Percentiles rank a stretch among this genome's conserved stretches.
Conservation (phyloP, 2,113 vertebrate genomes). For the Porphyrio hochstetteri region DNA sequence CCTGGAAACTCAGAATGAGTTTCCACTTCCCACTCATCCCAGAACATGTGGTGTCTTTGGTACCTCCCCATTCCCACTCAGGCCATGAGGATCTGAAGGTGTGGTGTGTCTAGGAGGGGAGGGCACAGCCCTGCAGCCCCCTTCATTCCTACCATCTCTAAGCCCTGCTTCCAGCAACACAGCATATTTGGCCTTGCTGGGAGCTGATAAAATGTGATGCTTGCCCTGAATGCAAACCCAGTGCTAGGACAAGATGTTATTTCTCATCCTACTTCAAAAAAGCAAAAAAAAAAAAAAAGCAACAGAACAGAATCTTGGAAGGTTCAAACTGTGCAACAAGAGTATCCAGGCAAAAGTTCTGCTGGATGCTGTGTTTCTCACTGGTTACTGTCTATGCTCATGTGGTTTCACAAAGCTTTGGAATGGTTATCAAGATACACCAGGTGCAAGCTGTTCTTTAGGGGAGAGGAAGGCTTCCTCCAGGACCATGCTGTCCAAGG, state of each 20-base stretch:
- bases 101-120: neutral
- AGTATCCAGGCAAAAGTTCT: neutral
- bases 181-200: neutral
- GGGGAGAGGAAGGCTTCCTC: neutral
- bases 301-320: neutral
- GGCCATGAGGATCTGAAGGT: neutral
- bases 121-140: fast-evolving
- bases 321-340: neutral
- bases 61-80: neutral
- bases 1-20: neutral
- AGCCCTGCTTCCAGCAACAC: fast-evolving
- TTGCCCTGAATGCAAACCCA: neutral
- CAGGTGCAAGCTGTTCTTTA: neutral
- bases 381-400: neutral
- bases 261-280: neutral
- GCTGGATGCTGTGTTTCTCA: neutral
- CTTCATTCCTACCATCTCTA: neutral
- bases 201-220: neutral
- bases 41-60: neutral
- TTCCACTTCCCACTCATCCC: neutral
- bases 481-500: neutral
- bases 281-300: too few relatives aligned
- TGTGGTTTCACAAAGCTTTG: neutral
- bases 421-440: neutral
- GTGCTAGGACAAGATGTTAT: neutral